Conservation (phyloP, 2,797 vertebrate genomes). For the Agapornis canus region DNA sequence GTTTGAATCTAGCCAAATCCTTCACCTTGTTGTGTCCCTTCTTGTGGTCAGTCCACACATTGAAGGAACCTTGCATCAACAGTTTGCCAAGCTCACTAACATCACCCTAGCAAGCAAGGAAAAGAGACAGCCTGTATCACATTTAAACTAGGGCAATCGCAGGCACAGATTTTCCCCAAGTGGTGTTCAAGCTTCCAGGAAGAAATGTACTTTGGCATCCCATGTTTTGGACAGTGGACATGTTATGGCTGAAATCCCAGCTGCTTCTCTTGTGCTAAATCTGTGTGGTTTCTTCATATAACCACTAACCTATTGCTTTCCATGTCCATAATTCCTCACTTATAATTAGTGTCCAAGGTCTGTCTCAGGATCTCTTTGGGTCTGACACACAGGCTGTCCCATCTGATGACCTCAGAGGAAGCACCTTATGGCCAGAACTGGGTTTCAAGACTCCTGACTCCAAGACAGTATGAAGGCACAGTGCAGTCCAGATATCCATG, state of each 20-base stretch:
- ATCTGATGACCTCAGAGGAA: not conserved
- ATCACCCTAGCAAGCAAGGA: constrained; percentile 81
- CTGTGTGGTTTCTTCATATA: not conserved
- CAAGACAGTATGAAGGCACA: not conserved
- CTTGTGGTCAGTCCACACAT: constrained; percentile 93
- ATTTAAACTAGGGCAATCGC: not conserved
- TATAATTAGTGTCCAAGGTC: not conserved
- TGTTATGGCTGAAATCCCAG: not conserved
- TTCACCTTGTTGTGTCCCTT: constrained; percentile 94
- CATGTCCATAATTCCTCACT: not conserved
- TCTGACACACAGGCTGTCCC: not conserved
- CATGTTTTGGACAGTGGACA: not conserved
- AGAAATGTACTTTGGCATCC: not conserved
- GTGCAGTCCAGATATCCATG: not conserved
- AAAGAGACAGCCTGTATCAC: not conserved
- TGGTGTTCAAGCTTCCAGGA: not conserved
- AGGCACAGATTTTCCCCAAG: not conserved
- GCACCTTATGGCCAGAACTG: not conserved
- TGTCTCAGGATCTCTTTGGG: not conserved
- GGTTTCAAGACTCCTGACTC: not conserved
- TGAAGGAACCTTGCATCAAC: constrained; percentile 91
- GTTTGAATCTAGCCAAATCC: constrained; percentile 94
- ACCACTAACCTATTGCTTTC: not conserved
- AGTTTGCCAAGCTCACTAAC: constrained; percentile 91
- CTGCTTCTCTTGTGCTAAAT: not conserved